A percentile compares a stretch with the other conserved stretches of the same genome.
phyloP scores from a whole-genome alignment of 2,797 vertebrate species.

The Poecilia velifera region DNA sequence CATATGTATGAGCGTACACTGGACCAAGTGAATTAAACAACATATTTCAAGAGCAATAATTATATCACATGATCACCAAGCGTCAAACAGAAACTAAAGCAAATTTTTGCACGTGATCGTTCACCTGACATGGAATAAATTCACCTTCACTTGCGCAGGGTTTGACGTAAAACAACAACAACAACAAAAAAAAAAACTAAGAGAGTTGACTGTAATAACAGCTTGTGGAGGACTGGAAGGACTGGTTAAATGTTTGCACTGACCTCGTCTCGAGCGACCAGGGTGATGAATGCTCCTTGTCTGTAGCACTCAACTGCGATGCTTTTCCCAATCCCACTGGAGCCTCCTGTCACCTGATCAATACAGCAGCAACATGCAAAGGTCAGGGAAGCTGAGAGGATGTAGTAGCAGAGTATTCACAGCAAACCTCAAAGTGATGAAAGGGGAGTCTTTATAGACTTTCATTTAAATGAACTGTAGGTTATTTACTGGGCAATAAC shows the following conservation, averaged over 20 bases:
- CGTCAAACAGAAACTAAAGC: conserved; percentile 14
- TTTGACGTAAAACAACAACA: conserved; percentile 22
- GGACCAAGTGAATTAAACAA: not conserved
- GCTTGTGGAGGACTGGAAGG: conserved; percentile 4
- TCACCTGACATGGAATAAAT: conserved; percentile 14
- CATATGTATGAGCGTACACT: not conserved
- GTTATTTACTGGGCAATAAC: not conserved
- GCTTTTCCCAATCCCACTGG: conserved; percentile 96
- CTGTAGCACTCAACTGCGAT: conserved; percentile 95
- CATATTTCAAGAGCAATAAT: not conserved
- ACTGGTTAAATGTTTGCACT: conserved; percentile 44
- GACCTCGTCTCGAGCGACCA: conserved; percentile 97
- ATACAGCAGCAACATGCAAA: conserved; percentile 10
- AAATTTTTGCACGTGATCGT: not conserved
- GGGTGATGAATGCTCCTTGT: conserved; percentile 96
- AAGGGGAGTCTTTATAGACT: not conserved
- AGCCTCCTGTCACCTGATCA: conserved; percentile 94
- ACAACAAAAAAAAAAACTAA: conserved; percentile 9
- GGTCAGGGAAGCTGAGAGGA: not conserved
- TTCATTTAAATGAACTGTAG: not conserved
- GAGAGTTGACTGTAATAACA: conserved; percentile 20
- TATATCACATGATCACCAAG: not conserved
- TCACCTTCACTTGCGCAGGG: conserved; percentile 15
- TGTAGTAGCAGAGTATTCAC: not conserved
- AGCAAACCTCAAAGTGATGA: not conserved